phyloP scores from a whole-genome alignment of 2,113 vertebrate species.

The Euleptes europaea region DNA sequence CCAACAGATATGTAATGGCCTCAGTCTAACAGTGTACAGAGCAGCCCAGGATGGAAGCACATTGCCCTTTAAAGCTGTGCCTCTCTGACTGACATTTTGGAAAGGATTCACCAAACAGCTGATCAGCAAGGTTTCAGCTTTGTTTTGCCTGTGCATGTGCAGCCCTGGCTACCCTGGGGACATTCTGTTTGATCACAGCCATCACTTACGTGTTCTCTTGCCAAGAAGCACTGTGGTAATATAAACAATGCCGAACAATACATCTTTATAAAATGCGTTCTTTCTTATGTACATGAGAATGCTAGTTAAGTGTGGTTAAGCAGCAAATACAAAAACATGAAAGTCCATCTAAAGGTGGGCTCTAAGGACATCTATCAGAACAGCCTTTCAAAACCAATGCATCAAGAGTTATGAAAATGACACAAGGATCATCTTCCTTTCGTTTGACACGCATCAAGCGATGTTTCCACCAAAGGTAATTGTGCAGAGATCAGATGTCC shows the following conservation, averaged over 20 bases:
- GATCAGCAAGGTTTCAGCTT: neutral
- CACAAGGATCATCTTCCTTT: neutral
- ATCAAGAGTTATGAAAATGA: neutral
- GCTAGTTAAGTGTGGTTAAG: neutral
- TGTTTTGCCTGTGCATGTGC: too few species aligned
- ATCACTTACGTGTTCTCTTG: neutral
- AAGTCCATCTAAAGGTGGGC: neutral
- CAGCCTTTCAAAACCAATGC: neutral
- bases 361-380: neutral
- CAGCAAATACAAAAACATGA: neutral
- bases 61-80: neutral
- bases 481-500: slow-evolving; percentile 17
- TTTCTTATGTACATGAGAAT: neutral
- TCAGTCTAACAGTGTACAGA: too few species aligned
- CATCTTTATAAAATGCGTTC: neutral
- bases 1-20: neutral
- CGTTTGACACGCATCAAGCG: neutral
- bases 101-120: neutral
- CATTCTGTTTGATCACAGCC: neutral
- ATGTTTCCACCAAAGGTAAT: slow-evolving; percentile 6
- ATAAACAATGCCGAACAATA: neutral
- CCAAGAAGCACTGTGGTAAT: neutral
- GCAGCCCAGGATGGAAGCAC: too few species aligned
- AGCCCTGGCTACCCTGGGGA: too few species aligned
- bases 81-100: too few species aligned